These are phyloP conservation scores for Rhinolophus sinicus DNA, from an alignment of 2,113 vertebrate species.

Conservation along the genomic window DNA sequence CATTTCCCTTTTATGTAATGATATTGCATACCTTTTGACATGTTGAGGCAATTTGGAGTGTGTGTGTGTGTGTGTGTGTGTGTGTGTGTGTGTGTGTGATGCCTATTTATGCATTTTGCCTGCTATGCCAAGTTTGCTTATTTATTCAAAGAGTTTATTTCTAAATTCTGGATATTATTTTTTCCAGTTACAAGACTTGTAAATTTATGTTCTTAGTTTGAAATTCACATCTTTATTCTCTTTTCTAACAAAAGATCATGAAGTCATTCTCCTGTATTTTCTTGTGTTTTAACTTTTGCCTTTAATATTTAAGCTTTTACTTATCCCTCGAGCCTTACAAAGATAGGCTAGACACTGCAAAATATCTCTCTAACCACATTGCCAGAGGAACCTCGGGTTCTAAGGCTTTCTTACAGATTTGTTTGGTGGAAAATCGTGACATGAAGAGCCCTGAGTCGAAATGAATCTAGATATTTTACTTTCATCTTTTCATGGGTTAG, in stretches of 20 bases:
- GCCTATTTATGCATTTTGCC: background rate
- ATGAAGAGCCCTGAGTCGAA: background rate
- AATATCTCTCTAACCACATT: background rate
- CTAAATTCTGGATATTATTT: conserved; percentile 16
- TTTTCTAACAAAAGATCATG: background rate
- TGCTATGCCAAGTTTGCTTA: background rate
- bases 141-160: background rate
- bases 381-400: background rate
- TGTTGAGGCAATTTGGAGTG: background rate
- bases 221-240: background rate
- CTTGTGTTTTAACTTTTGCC: background rate
- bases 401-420: background rate
- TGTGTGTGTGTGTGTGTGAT: background rate
- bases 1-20: background rate
- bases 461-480: background rate
- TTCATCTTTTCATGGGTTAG: background rate
- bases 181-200: background rate
- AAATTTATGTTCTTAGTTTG: background rate
- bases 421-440: background rate
- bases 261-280: background rate
- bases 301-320: background rate
- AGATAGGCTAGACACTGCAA: background rate
- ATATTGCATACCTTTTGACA: background rate
- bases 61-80: background rate
- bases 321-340: background rate